A percentile compares a stretch with the other conserved stretches of the same genome.
These are phyloP conservation scores for Trialeurodes vaporariorum DNA, from an alignment of 1,140 invertebrate genomes.

Conservation along the genomic window DNA sequence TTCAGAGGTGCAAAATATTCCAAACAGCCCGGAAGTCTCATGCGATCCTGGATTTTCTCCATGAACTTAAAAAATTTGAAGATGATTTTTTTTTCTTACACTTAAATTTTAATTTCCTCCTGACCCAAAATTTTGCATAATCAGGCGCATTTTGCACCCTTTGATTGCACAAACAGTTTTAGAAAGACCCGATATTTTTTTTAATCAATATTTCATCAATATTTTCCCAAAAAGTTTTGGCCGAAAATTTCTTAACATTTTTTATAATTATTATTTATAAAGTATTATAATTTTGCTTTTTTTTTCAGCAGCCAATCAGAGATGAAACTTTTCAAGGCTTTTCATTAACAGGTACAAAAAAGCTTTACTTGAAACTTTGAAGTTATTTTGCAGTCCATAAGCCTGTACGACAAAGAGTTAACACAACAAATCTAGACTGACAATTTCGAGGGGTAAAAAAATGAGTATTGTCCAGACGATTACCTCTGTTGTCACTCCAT, in stretches of 20 bases:
- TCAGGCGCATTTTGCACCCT: too few relatives aligned
- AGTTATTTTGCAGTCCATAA: slow-evolving; percentile 6
- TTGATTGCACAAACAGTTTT: too few relatives aligned
- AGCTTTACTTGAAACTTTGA: background rate
- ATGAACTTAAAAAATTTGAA: slow-evolving; percentile 7
- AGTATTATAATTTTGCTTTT: too few relatives aligned
- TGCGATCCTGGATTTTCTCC: background rate
- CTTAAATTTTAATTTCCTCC: background rate
- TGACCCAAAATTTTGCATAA: background rate
- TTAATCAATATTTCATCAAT: too few relatives aligned
- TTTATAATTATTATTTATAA: too few relatives aligned
- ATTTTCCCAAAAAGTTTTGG: too few relatives aligned
- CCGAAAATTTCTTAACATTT: too few relatives aligned
- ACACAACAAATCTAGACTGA: slow-evolving; percentile 8
- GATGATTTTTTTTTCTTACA: background rate
- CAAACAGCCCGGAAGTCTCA: background rate
- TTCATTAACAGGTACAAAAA: background rate
- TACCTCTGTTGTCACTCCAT: slow-evolving; percentile 7
- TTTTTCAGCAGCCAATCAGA: too few relatives aligned
- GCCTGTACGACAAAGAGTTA: slow-evolving; percentile 7
- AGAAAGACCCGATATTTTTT: too few relatives aligned
- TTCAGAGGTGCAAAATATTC: background rate
- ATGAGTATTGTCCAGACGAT: slow-evolving; percentile 6
- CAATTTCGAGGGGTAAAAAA: slow-evolving; percentile 5
- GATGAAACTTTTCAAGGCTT: too few relatives aligned